A percentile compares a stretch with the other conserved stretches of the same genome.
Conservation (phyloP, 2,797 vertebrate genomes). For the Anas georgica region DNA sequence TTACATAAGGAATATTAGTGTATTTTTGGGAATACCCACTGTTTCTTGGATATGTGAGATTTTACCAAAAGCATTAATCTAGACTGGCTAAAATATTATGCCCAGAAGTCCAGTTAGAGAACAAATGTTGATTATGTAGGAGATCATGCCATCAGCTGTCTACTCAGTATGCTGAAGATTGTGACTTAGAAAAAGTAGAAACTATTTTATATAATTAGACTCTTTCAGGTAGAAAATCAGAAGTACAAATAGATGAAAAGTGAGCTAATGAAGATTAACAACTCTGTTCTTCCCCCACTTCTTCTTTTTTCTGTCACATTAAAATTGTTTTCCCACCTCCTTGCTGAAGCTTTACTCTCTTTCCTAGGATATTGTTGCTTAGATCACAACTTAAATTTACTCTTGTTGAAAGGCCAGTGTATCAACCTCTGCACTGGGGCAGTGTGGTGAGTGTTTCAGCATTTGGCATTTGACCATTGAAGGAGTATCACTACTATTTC, state of each 20-base stretch:
- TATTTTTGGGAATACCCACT: background rate
- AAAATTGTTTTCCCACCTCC: background rate
- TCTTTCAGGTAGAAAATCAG: constrained; percentile 7
- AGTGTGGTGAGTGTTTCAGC: background rate
- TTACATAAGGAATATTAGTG: fast-evolving
- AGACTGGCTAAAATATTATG: background rate
- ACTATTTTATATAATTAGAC: background rate
- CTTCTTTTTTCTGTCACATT: background rate
- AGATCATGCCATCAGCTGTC: background rate
- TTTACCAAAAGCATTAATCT: background rate
- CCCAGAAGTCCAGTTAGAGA: background rate
- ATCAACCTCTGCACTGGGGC: background rate
- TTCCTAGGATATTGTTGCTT: background rate
- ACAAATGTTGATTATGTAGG: background rate
- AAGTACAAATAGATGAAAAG: background rate
- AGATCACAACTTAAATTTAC: background rate
- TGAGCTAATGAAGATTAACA: constrained; percentile 22
- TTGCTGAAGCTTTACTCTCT: background rate
- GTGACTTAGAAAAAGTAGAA: background rate
- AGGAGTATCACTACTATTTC: background rate
- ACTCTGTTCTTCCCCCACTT: background rate
- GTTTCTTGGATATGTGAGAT: background rate
- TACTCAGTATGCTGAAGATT: background rate
- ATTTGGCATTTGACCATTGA: background rate
- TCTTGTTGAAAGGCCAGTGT: background rate